Evolutionary conservation across 2,797 vertebrate genomes (phyloP), one percentile per base, ranked within the genome.

Genomic region (Triplophysa bombifrons): DNA sequence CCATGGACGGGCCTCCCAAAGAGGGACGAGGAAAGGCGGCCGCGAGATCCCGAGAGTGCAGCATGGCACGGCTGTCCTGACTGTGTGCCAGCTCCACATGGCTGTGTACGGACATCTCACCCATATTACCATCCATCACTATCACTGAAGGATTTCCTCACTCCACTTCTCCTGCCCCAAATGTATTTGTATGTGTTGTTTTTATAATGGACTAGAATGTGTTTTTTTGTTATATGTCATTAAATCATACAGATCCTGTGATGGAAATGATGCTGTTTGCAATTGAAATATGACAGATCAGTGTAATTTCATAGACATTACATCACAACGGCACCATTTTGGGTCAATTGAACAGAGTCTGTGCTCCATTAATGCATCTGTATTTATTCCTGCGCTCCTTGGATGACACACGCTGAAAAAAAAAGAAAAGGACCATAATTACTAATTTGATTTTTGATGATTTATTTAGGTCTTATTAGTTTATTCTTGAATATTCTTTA

Each of bases 91-190:
- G 90, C 6, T 95, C 94, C 0, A 91, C 16, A 83, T 95, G 94
- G 83, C 92, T 91, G 86, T 94, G 94, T 79, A 93, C 87, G 53
- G 94, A 93, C 93, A 95, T 93, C 87, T 95, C 93, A 84, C 92
- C 93, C 63, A 94, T 91, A 90, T 91, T 85, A 65, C 90, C 93
- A 87, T 94, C 93, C 94, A 94, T 86, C 80, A 89, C 72, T 69
- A 34, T 48, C 82, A 30, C 34, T 38, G 41, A 74, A 25, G 58
- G 14, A 30, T 50, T 73, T 34, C 46, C 48, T 65, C 6, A n/a
- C 61, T 10, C 48, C 65, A 11, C n/a, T 58, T 58, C n/a, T 76
- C 22, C 20, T 34, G 16, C 2, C 63, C 16, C 72, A 66, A 73
- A 70, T 73, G 67, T 84, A 83, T 12, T 82, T 7, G 30, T 11